Conservation (phyloP, 2,797 vertebrate species). For the Pseudomugil tenellus region DNA sequence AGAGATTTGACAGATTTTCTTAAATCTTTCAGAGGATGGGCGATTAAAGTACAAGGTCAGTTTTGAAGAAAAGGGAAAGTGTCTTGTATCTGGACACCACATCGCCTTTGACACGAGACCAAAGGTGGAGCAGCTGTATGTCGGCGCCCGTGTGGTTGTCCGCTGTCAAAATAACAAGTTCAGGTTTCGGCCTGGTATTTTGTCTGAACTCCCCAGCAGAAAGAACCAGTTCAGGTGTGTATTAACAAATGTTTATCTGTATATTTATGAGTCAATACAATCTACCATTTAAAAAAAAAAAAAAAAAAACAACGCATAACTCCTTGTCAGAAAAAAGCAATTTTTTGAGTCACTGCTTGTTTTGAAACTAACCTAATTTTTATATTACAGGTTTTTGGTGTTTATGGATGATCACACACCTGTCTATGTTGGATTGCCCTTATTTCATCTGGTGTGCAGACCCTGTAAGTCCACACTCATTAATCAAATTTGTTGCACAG, state of each 20-base stretch:
- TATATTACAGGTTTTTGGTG: conserved; percentile 88
- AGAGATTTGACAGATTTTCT: background rate
- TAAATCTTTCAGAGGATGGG: conserved; percentile 50
- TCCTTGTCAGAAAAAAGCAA: background rate
- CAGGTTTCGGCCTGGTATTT: conserved; percentile 86
- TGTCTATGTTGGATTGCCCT: conserved; percentile 87
- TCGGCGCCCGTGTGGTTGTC: conserved; percentile 91
- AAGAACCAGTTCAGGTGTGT: conserved; percentile 91
- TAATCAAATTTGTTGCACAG: background rate
- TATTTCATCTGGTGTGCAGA: conserved; percentile 89
- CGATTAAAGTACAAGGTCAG: conserved; percentile 88
- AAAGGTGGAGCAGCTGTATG: conserved; percentile 81
- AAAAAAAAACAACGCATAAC: no score
- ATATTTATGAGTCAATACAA: background rate
- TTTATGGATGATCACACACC: conserved; percentile 91
- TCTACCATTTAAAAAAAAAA: background rate
- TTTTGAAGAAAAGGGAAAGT: conserved; percentile 90
- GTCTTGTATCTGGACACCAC: conserved; percentile 91
- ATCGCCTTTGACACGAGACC: conserved; percentile 88
- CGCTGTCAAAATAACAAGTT: conserved; percentile 86
- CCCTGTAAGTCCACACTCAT: conserved; percentile 82
- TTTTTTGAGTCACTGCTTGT: background rate
- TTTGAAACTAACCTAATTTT: background rate
- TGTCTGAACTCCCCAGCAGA: conserved; percentile 90
- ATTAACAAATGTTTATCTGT: background rate